phyloP scores from a whole-genome alignment of 2,888 invertebrate genomes.

The Sinelater perroti region DNA sequence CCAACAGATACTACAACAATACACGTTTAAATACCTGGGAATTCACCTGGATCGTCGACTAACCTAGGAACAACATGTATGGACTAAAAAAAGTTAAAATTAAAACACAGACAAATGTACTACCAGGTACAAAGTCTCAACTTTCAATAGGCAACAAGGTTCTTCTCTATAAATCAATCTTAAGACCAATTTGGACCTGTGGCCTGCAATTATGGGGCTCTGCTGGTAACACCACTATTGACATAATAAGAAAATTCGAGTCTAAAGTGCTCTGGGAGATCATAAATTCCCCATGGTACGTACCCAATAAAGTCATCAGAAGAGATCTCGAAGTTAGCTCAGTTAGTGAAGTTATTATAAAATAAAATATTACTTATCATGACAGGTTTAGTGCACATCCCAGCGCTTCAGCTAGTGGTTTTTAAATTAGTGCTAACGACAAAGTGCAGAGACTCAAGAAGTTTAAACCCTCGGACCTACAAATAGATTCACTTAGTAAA shows the following conservation, averaged over 20 bases:
- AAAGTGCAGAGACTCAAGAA: no score
- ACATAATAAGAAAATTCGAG: constrained; percentile 1
- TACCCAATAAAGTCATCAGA: background rate
- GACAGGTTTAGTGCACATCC: no score
- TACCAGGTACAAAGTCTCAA: no score
- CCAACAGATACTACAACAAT: background rate
- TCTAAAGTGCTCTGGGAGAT: no score
- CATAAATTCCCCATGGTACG: no score
- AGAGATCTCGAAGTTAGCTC: background rate
- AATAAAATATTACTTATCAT: background rate
- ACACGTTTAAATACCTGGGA: background rate
- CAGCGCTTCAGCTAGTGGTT: no score
- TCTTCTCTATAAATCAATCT: background rate
- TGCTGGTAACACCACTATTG: background rate
- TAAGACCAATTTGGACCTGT: background rate
- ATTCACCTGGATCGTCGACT: background rate
- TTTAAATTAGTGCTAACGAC: no score
- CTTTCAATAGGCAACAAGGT: background rate
- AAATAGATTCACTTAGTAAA: no score
- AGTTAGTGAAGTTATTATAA: background rate
- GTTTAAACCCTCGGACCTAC: no score
- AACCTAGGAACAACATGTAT: no score
- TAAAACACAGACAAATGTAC: no score
- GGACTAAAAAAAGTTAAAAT: no score
- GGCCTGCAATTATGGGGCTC: background rate